These are phyloP conservation scores for Lamellibrachia luymesi DNA, from an alignment of 1,140 invertebrate species.

Conservation along the genomic window DNA sequence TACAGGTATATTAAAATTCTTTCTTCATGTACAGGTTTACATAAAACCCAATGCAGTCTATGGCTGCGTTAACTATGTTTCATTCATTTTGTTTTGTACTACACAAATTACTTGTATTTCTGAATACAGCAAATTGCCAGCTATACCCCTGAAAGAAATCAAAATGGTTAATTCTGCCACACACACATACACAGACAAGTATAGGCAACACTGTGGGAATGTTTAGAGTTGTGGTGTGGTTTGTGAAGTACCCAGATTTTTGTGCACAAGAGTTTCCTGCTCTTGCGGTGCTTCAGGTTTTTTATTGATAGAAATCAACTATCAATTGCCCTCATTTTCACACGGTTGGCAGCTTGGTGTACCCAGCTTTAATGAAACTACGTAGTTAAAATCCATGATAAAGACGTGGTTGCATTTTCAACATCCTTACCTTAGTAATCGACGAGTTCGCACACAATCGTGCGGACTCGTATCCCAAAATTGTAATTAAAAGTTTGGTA, in stretches of 20 bases:
- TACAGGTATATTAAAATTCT: slow-evolving; percentile 1
- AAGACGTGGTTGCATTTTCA: not conserved
- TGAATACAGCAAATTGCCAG: not conserved
- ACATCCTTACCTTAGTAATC: not conserved
- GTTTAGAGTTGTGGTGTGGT: not conserved
- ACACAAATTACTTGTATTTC: not conserved
- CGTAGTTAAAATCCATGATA: not conserved
- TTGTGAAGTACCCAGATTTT: not conserved
- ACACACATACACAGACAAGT: not conserved
- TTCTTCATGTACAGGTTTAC: not conserved
- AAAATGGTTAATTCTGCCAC: not conserved
- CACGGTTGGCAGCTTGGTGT: not conserved
- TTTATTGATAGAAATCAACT: not conserved
- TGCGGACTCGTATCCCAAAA: not conserved
- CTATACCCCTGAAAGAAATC: not conserved
- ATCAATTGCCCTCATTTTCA: not conserved
- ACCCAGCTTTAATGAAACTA: not conserved
- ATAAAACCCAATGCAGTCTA: not conserved
- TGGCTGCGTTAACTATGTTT: not conserved
- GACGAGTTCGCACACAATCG: not conserved
- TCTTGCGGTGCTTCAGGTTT: not conserved
- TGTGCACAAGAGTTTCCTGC: not conserved
- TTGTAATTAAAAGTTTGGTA: not conserved
- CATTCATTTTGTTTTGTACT: not conserved
- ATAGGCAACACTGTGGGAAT: not conserved